phyloP scores from a whole-genome alignment of 2,797 vertebrate genomes.

The Brachyalestes nurse region DNA sequence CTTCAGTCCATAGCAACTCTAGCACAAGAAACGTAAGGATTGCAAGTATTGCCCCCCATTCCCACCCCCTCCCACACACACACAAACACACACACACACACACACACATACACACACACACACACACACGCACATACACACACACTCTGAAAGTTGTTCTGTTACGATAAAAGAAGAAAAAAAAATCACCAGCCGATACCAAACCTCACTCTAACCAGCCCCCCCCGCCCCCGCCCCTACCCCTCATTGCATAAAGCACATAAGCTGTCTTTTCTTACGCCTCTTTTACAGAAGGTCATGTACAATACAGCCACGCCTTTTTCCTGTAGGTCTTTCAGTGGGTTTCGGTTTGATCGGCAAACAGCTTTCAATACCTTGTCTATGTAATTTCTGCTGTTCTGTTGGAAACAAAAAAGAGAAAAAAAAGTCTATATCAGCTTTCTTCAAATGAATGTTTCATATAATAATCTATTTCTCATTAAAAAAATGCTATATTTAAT shows the following conservation, averaged over 20 bases:
- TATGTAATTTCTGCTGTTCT: slow-evolving; percentile 83
- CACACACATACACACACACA: too few species aligned
- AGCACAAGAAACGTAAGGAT: slow-evolving; percentile 74
- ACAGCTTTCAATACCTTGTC: slow-evolving; percentile 80
- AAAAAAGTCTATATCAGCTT: slow-evolving; percentile 75
- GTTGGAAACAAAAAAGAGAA: slow-evolving; percentile 67
- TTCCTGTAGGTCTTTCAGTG: slow-evolving; percentile 25
- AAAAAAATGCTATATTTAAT: slow-evolving; percentile 87
- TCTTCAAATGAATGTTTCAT: slow-evolving; percentile 89
- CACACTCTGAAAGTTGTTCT: slow-evolving; percentile 32
- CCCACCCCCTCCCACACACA: not conserved
- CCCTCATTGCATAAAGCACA: slow-evolving; percentile 73
- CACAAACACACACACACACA: too few species aligned
- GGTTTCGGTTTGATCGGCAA: slow-evolving; percentile 66
- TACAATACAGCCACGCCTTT: slow-evolving; percentile 19
- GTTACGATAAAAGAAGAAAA: slow-evolving; percentile 30
- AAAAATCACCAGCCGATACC: slow-evolving; percentile 66
- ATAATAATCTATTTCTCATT: slow-evolving; percentile 89
- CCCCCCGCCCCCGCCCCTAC: slow-evolving; percentile 58
- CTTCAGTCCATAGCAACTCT: slow-evolving; percentile 63
- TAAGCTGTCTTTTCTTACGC: slow-evolving; percentile 47
- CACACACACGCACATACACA: too few species aligned
- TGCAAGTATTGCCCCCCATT: slow-evolving; percentile 43
- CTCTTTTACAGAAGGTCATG: slow-evolving; percentile 39
- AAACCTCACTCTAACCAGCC: slow-evolving; percentile 69